These are phyloP conservation scores for Nephrocerus scutellatus DNA, from an alignment of 2,888 invertebrate species.

Conservation along the genomic window DNA sequence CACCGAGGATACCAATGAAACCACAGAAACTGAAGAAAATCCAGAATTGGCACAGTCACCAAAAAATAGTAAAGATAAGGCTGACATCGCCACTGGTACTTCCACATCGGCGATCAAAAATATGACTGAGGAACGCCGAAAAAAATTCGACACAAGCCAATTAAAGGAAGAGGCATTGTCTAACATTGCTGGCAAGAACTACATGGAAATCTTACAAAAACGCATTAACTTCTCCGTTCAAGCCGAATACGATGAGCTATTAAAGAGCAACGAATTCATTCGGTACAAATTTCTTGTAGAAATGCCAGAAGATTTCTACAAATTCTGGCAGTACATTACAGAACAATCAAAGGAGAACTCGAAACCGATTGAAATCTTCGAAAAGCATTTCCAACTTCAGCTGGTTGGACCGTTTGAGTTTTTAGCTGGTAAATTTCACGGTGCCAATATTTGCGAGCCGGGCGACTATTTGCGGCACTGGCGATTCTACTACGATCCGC, in stretches of 20 bases:
- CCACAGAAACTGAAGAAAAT: conserved; percentile 8
- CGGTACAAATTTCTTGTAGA: conserved; percentile 70
- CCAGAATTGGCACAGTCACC: no score
- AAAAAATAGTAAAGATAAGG: no score
- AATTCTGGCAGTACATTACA: conserved; percentile 72
- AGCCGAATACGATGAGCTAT: conserved; percentile 47
- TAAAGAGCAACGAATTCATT: conserved; percentile 53
- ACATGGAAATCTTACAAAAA: conserved; percentile 35
- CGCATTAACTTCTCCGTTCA: conserved; percentile 37
- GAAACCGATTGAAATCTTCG: conserved; percentile 56
- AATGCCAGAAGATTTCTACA: conserved; percentile 86
- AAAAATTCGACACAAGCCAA: conserved; percentile 27
- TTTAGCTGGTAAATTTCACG: conserved; percentile 56
- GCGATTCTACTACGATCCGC: conserved; percentile 90
- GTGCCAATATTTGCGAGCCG: conserved; percentile 50
- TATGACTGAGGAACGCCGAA: not conserved
- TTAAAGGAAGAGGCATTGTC: conserved; percentile 30
- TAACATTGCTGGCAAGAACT: conserved; percentile 37
- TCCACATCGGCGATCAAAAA: conserved; percentile 26
- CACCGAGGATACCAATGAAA: not conserved
- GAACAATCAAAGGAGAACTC: conserved; percentile 49
- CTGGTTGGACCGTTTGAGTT: conserved; percentile 87
- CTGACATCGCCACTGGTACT: no score
- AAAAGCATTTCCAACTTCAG: conserved; percentile 57
- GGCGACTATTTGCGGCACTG: conserved; percentile 71